These are phyloP conservation scores for Struthidea cinerea DNA, from an alignment of 2,113 vertebrate genomes.

Conservation along the genomic window DNA sequence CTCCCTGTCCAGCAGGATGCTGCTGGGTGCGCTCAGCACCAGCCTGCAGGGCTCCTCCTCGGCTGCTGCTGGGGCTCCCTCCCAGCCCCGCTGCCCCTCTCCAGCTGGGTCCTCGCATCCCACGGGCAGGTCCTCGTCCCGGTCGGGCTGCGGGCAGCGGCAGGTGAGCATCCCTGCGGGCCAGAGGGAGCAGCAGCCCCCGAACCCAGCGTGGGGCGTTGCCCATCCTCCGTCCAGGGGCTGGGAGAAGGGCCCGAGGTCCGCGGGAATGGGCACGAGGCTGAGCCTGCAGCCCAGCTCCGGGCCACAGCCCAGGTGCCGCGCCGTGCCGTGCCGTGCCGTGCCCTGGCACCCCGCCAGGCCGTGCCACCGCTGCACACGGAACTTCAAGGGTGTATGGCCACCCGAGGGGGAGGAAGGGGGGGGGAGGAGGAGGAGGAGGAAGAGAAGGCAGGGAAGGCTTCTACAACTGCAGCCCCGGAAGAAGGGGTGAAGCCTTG, in stretches of 20 bases:
- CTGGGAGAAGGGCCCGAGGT: too few species aligned
- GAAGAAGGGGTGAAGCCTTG: background rate
- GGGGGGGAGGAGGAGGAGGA: background rate
- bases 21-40: background rate
- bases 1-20: background rate
- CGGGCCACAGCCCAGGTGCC: accelerated
- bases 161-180: background rate
- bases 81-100: background rate
- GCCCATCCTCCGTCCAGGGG: background rate
- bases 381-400: background rate
- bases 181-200: background rate
- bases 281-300: background rate
- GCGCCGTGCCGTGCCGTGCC: accelerated
- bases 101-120: accelerated
- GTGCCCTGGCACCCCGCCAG: background rate
- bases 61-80: background rate
- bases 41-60: background rate
- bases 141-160: background rate
- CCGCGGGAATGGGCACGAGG: background rate
- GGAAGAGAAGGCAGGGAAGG: background rate
- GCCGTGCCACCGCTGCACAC: background rate
- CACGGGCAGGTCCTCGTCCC: background rate
- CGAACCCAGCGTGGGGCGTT: accelerated
- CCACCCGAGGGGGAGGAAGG: background rate
- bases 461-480: background rate